phyloP scores from a whole-genome alignment of 2,888 invertebrate species.

The Unio delphinus region DNA sequence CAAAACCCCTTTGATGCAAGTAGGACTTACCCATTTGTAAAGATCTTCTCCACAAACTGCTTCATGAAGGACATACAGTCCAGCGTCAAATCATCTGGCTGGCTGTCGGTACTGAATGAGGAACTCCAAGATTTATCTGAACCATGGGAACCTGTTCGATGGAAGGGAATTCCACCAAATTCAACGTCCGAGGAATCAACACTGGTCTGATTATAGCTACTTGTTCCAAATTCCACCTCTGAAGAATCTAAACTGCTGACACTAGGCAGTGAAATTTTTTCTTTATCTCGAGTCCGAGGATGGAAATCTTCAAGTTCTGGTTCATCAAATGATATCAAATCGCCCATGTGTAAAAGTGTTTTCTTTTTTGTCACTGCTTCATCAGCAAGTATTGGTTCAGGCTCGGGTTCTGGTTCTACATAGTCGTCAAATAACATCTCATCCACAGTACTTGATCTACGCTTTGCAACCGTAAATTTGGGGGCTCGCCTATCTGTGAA shows the following conservation, averaged over 20 bases:
- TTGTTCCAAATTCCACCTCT: conserved; percentile 26
- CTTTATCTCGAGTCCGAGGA: conserved; percentile 16
- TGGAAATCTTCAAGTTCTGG: conserved; percentile 35
- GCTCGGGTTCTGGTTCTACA: conserved; percentile 42
- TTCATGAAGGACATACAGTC: conserved; percentile 78
- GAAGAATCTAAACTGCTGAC: conserved; percentile 51
- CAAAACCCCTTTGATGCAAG: too few relatives aligned
- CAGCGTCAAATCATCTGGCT: conserved; percentile 75
- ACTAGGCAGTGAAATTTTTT: conserved; percentile 30
- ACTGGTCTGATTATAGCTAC: conserved; percentile 42
- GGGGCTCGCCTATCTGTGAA: conserved; percentile 29
- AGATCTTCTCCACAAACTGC: conserved; percentile 78
- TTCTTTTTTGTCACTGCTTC: conserved; percentile 24
- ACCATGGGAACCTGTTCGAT: conserved; percentile 53
- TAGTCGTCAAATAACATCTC: conserved; percentile 66
- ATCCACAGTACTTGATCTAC: conserved; percentile 63
- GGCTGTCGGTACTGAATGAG: conserved; percentile 63
- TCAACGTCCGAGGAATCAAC: conserved; percentile 62
- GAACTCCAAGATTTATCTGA: conserved; percentile 65
- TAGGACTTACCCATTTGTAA: conserved; percentile 72
- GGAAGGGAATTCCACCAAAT: conserved; percentile 50
- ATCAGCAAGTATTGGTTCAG: conserved; percentile 16
- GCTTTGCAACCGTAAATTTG: conserved; percentile 48
- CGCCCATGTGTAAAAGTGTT: conserved; percentile 52
- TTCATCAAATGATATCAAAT: conserved; percentile 62